Base-by-base conservation (phyloP, 2,888 invertebrate species). In the Tethea ocularis region DNA sequence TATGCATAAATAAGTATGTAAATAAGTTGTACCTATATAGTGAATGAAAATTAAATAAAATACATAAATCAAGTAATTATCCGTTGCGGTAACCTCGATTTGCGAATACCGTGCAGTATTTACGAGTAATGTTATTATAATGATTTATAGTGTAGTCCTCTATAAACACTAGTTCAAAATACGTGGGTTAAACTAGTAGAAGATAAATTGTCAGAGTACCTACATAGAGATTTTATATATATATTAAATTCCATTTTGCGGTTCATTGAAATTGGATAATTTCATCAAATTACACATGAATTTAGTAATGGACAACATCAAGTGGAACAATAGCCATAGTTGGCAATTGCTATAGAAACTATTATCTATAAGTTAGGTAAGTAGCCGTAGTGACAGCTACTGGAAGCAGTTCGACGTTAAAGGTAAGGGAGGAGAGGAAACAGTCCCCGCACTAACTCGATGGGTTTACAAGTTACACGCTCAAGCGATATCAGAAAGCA, bases 331-430 rank as follows among this genome's bases (percentile, higher is more conserved):
- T 66, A 57, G 63, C 60, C 60, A 59, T 71, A 72, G 73, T 73
- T 73, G 68, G 71, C 66, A 74, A 73, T 72, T 74, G 68, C 74
- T 73, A 76, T 74, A 68, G 68, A 68, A 75, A 75, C 74, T 76
- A 67, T 60, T 29, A 59, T 61, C 69, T 70, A 73, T 71, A 71
- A 72, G 69, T 71, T 71, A 61, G 64, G 61, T 61, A 61, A 77
- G 73, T 75, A 74, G 70, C 72, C 64, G 66, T 61, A 63, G 64
- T 63, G 70, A 69, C 66, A 68, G 72, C 61, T 61, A 70, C 61
- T 61, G 66, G 71, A 71, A 68, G 65, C 72, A 80, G 74, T 78
- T 81, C 72, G 74, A 75, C 71, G 67, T 68, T 68, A 58, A 55
- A 58, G 57, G 61, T 54, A 63, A 71, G 62, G 59, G 61, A 64